Conservation (phyloP, 2,888 invertebrate species). For the Meiosimyza platycephala region DNA sequence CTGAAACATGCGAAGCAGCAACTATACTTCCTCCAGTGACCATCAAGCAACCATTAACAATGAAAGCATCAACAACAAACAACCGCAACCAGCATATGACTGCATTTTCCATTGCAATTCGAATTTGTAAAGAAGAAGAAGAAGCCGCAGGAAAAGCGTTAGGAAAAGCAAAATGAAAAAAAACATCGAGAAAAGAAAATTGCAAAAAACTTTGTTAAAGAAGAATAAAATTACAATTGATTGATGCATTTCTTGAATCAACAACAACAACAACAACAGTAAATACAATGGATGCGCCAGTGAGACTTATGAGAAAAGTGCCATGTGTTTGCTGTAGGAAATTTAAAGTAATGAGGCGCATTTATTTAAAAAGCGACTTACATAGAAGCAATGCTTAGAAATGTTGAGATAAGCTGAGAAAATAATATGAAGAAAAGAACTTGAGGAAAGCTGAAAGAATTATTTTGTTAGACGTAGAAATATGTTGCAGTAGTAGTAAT, state of each 20-base stretch:
- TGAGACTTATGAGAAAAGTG: too few relatives aligned
- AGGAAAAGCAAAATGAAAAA: background rate
- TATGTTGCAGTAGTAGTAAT: too few relatives aligned
- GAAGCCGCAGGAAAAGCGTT: conserved; percentile 3
- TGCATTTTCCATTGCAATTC: conserved; percentile 10
- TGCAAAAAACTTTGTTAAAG: background rate
- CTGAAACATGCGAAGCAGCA: conserved; percentile 13
- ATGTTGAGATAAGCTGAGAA: too few relatives aligned
- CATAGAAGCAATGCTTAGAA: too few relatives aligned
- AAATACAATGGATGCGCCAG: too few relatives aligned
- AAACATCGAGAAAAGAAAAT: background rate
- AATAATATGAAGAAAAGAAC: too few relatives aligned
- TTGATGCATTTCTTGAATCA: conserved; percentile 24
- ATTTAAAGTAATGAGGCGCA: too few relatives aligned
- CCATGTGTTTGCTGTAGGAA: too few relatives aligned
- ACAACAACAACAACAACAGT: background rate
- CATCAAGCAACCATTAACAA: conserved; percentile 5
- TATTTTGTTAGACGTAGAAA: too few relatives aligned
- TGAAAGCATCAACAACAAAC: conserved; percentile 16
- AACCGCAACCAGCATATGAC: conserved; percentile 25
- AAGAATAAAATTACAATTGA: conserved; percentile 23
- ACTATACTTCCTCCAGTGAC: conserved; percentile 12
- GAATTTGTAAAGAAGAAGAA: conserved; percentile 1
- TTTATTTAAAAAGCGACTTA: too few relatives aligned
- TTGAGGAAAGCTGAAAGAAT: too few relatives aligned